A percentile compares a stretch with the other conserved stretches of the same genome.
These are phyloP conservation scores for Sander vitreus DNA, from an alignment of 2,113 vertebrate species.

Conservation along the genomic window DNA sequence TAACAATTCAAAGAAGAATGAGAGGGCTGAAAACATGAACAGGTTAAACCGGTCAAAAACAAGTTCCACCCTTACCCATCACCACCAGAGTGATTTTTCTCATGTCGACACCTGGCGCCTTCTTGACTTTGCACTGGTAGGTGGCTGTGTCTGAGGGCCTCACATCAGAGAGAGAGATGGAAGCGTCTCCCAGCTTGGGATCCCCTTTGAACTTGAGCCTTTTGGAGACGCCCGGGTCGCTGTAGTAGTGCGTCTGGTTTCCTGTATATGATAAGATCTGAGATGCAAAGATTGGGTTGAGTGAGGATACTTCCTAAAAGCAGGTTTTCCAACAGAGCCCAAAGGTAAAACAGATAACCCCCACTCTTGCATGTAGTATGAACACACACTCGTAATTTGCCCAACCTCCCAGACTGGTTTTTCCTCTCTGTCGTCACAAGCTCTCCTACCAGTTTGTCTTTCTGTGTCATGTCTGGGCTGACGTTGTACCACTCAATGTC, in stretches of 20 bases:
- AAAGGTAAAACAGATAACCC: neutral
- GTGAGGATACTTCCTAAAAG: constrained; percentile 20
- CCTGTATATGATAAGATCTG: constrained; percentile 89
- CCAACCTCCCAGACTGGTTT: constrained; percentile 3
- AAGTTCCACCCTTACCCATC: constrained; percentile 83
- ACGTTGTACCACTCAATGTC: constrained; percentile 92
- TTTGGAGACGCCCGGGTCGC: constrained; percentile 76
- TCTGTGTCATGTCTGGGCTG: constrained; percentile 86
- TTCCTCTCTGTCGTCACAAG: neutral
- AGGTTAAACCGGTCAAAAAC: constrained; percentile 66
- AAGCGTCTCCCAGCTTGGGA: constrained; percentile 88
- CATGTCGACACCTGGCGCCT: constrained; percentile 87
- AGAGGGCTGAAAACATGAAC: constrained; percentile 51
- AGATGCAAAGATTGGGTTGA: constrained; percentile 49
- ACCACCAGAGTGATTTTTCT: constrained; percentile 89
- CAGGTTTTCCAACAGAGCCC: constrained; percentile 47
- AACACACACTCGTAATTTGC: neutral
- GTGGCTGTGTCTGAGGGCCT: constrained; percentile 85
- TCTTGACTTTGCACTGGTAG: constrained; percentile 96
- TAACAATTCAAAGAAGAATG: neutral
- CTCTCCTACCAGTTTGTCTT: constrained; percentile 83
- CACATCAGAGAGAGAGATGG: constrained; percentile 85
- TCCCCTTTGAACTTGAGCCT: constrained; percentile 84
- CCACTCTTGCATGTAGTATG: neutral
- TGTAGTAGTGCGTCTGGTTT: constrained; percentile 79